phyloP scores from a whole-genome alignment of 1,140 invertebrate genomes.

The Melitaea cinxia region DNA sequence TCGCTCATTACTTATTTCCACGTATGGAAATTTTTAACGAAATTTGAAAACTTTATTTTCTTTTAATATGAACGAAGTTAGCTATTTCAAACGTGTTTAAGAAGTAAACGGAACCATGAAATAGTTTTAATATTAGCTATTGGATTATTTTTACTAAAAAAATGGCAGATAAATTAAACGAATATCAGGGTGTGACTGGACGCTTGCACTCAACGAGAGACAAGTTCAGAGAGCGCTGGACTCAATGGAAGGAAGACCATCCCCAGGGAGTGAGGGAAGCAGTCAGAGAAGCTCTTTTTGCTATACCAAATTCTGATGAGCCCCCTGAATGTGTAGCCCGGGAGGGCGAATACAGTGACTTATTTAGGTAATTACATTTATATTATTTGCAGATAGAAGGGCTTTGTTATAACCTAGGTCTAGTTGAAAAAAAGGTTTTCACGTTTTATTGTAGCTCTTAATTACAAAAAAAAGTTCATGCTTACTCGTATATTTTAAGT shows the following conservation, averaged over 20 bases:
- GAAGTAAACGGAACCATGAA: not conserved
- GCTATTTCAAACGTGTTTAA: too few relatives aligned
- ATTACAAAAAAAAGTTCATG: too few relatives aligned
- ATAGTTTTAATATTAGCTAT: not conserved
- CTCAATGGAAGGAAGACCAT: slow-evolving; percentile 83
- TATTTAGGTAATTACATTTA: slow-evolving; percentile 85
- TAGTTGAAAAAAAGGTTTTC: too few relatives aligned
- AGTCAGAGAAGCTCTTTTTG: slow-evolving; percentile 64
- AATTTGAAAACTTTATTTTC: not conserved
- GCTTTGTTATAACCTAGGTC: too few relatives aligned
- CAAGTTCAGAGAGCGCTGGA: slow-evolving; percentile 83
- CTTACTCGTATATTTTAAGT: too few relatives aligned
- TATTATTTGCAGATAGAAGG: too few relatives aligned
- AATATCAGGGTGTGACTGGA: slow-evolving; percentile 89
- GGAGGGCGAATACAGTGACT: slow-evolving; percentile 86
- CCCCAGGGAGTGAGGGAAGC: slow-evolving; percentile 76
- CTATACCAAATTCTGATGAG: slow-evolving; percentile 74
- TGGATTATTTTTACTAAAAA: slow-evolving; percentile 4
- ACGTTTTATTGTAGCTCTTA: too few relatives aligned
- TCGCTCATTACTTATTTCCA: slow-evolving; percentile 37
- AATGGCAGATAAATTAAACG: slow-evolving; percentile 88
- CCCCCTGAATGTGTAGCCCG: slow-evolving; percentile 65
- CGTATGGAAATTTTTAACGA: slow-evolving; percentile 1
- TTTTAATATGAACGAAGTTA: too few relatives aligned
- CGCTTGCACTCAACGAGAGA: slow-evolving; percentile 86